These are phyloP conservation scores for Oryzias woworae DNA, from an alignment of 2,113 vertebrate species.

Conservation along the genomic window DNA sequence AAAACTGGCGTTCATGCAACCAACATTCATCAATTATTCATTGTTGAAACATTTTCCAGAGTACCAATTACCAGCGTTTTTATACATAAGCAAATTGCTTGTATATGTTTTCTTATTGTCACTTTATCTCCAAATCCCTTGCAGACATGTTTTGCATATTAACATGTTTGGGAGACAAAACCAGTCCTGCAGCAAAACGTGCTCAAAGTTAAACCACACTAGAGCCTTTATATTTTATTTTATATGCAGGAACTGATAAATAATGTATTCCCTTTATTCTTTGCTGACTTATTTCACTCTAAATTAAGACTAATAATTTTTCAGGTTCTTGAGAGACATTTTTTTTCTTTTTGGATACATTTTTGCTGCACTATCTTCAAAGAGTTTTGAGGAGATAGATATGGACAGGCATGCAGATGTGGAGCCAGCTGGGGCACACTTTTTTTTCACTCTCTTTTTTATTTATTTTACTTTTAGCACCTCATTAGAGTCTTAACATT, in stretches of 20 bases:
- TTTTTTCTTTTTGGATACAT: too few relatives aligned
- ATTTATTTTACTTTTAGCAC: background rate
- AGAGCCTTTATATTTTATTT: conserved; percentile 32
- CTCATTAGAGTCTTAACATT: background rate
- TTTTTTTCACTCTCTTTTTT: background rate
- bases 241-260: conserved; percentile 39
- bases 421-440: conserved; percentile 20
- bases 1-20: conserved; percentile 47
- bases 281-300: conserved; percentile 24
- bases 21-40: conserved; percentile 55
- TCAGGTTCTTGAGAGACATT: conserved; percentile 29
- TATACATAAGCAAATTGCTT: conserved; percentile 30
- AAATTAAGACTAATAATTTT: conserved; percentile 34
- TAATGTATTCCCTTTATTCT: conserved; percentile 44
- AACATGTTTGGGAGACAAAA: conserved; percentile 16
- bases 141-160: conserved; percentile 35
- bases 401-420: conserved; percentile 28
- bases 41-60: conserved; percentile 35
- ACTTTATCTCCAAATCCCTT: conserved; percentile 30
- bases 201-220: conserved; percentile 12
- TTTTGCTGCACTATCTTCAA: conserved; percentile 28
- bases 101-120: conserved; percentile 14
- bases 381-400: conserved; percentile 11
- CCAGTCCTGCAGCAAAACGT: conserved; percentile 1
- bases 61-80: conserved; percentile 34